phyloP scores from a whole-genome alignment of 1,140 invertebrate species.

The Bombus impatiens region DNA sequence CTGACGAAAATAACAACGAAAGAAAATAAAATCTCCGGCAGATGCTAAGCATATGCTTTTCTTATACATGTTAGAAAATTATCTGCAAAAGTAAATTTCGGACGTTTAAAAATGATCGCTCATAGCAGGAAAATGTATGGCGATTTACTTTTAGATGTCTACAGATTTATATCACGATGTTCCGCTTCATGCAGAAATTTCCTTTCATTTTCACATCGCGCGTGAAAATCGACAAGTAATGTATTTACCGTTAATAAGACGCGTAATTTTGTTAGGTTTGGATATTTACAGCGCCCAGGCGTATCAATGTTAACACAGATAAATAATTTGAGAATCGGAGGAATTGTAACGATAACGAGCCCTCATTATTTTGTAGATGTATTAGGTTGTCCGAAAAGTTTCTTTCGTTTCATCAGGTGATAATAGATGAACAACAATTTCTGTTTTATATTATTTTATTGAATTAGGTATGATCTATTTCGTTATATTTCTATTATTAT shows the following conservation, averaged over 20 bases:
- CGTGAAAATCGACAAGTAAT: not conserved
- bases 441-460: no score
- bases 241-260: not conserved
- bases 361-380: not conserved
- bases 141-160: not conserved
- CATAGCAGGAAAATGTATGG: not conserved
- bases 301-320: no score
- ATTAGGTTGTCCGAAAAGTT: no score
- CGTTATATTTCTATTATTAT: no score
- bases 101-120: not conserved
- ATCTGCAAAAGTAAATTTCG: not conserved
- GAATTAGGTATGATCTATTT: no score
- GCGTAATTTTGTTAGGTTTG: no score
- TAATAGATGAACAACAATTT: no score
- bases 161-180: not conserved
- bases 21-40: no score
- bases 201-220: not conserved
- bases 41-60: no score
- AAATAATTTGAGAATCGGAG: not conserved
- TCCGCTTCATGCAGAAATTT: not conserved
- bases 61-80: not conserved
- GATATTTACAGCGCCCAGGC: not conserved
- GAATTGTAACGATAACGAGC: not conserved
- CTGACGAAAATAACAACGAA: no score
- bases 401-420: no score